Evolutionary conservation across 2,888 invertebrate species (phyloP).

Genomic region (Dioctria rufipes): DNA sequence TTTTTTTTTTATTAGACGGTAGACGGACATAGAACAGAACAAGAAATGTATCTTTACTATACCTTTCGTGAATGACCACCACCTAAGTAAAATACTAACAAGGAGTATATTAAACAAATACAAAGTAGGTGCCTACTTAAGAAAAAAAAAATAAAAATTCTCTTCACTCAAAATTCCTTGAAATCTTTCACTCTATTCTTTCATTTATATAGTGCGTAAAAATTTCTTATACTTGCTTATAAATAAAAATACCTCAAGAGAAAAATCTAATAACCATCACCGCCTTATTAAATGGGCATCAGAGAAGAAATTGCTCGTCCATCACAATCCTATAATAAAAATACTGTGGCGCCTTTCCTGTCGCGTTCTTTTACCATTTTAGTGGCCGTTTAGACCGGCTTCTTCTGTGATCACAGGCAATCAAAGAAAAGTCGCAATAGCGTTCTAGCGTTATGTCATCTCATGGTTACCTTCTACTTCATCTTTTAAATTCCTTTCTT

Average conservation of each 20-base stretch:
- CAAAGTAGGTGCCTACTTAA: no score
- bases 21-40: no score
- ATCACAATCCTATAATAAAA: slow-evolving; percentile 44
- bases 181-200: not conserved
- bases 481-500: slow-evolving; percentile 21
- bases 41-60: no score
- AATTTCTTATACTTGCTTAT: not conserved
- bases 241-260: not conserved
- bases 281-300: slow-evolving; percentile 36
- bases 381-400: slow-evolving; percentile 44
- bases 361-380: slow-evolving; percentile 49
- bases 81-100: no score
- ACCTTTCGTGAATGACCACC: no score
- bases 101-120: no score
- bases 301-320: slow-evolving; percentile 26
- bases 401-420: slow-evolving; percentile 41
- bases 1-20: no score
- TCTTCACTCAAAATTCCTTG: not conserved
- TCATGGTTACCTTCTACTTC: slow-evolving; percentile 37
- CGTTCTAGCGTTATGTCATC: slow-evolving; percentile 50
- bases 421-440: slow-evolving; percentile 48
- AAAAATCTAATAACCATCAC: slow-evolving; percentile 37
- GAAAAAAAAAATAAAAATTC: not conserved
- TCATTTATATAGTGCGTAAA: not conserved
- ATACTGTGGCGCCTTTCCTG: slow-evolving; percentile 51